These are phyloP conservation scores for Apantesis nais DNA, from an alignment of 2,888 invertebrate genomes.

Conservation along the genomic window DNA sequence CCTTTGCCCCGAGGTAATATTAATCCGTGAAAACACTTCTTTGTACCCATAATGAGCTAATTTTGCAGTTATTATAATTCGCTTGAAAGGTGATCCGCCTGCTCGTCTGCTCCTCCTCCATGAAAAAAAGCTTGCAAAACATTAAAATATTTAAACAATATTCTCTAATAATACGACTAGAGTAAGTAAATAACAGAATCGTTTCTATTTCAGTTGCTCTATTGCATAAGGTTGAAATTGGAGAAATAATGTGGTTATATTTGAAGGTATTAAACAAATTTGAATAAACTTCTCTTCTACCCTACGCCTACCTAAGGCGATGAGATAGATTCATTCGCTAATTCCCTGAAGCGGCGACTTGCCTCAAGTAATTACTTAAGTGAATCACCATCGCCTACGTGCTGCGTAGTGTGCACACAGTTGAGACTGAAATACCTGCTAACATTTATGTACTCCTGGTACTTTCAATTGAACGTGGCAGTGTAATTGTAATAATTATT, in stretches of 20 bases:
- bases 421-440: constrained; percentile 21
- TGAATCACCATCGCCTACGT: constrained; percentile 28
- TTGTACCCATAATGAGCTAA: too few relatives aligned
- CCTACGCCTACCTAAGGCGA: too few relatives aligned
- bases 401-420: not conserved
- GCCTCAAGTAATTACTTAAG: constrained; percentile 35
- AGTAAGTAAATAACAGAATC: too few relatives aligned
- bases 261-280: not conserved
- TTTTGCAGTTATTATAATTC: too few relatives aligned
- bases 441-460: constrained; percentile 37
- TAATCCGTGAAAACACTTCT: too few relatives aligned
- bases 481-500: constrained; percentile 21
- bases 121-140: too few relatives aligned
- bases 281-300: not conserved
- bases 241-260: not conserved
- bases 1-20: too few relatives aligned
- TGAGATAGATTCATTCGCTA: constrained; percentile 23
- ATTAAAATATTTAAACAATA: too few relatives aligned
- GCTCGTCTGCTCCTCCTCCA: too few relatives aligned
- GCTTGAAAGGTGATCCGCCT: too few relatives aligned
- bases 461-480: constrained; percentile 38
- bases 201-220: not conserved
- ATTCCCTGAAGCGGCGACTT: constrained; percentile 19
- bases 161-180: too few relatives aligned
- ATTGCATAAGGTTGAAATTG: not conserved